Evolutionary conservation across 2,797 vertebrate species (phyloP).

Genomic region (Alectoris magna): DNA sequence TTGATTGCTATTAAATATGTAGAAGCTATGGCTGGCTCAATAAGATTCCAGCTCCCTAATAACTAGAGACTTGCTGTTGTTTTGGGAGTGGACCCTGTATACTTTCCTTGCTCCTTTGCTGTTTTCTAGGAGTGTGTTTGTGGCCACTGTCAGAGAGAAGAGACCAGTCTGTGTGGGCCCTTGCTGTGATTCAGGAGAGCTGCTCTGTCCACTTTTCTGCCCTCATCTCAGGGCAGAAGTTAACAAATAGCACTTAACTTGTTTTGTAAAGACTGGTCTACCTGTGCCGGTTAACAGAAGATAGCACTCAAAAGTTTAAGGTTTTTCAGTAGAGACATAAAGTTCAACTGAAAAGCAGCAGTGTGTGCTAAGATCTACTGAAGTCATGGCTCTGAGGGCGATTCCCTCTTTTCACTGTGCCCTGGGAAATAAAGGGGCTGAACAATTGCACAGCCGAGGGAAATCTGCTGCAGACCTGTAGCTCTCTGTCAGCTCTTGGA

Average conservation of each 20-base stretch:
- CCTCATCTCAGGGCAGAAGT: neutral
- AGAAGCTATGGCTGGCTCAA: neutral
- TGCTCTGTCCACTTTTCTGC: neutral
- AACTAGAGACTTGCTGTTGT: neutral
- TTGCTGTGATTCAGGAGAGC: neutral
- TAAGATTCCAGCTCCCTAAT: neutral
- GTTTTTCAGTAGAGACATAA: neutral
- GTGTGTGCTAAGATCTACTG: neutral
- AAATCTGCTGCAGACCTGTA: neutral
- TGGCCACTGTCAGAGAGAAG: neutral
- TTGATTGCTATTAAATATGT: neutral
- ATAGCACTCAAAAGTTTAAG: neutral
- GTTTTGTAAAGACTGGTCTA: neutral
- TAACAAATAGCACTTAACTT: neutral
- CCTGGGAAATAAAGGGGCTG: neutral
- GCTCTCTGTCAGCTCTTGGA: neutral
- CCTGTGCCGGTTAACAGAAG: neutral
- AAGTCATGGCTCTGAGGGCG: neutral
- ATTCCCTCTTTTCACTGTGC: neutral
- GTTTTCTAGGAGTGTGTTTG: neutral
- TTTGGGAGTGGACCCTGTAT: neutral
- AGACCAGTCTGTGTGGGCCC: neutral
- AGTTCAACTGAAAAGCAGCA: neutral
- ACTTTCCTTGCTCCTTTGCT: neutral
- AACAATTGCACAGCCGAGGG: neutral